A percentile compares a stretch with the other conserved stretches of the same genome.
Conservation (phyloP, 2,888 invertebrate species). For the Heliconius ismenius region DNA sequence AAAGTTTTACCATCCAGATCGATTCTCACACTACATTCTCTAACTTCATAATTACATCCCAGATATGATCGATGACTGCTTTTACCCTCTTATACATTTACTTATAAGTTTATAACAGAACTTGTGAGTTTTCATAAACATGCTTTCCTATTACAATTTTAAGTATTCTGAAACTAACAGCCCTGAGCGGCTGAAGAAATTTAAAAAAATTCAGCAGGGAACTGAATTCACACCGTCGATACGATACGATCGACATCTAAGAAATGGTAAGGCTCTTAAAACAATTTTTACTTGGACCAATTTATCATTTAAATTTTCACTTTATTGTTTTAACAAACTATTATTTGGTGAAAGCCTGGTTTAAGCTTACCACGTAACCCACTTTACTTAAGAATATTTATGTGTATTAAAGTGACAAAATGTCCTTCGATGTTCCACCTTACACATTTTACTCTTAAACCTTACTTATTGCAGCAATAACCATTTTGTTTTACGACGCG, state of each 20-base stretch:
- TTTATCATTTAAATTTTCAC: background rate
- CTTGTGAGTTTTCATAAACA: too few species aligned
- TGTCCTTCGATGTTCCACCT: background rate
- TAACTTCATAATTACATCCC: too few species aligned
- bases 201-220: too few species aligned
- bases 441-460: background rate
- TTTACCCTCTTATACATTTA: too few species aligned
- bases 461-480: slow-evolving; percentile 1
- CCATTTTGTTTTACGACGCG: background rate
- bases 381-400: background rate
- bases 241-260: background rate
- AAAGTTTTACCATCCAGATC: too few species aligned
- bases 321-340: background rate
- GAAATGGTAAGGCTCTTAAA: background rate
- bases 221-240: background rate
- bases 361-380: background rate
- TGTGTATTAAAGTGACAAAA: background rate
- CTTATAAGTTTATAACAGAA: too few species aligned
- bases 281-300: background rate
- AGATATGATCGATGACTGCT: too few species aligned
- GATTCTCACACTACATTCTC: too few species aligned
- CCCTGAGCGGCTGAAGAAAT: background rate
- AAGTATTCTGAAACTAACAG: background rate
- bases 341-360: background rate
- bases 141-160: too few species aligned